Conservation (phyloP, 2,113 vertebrate species). For the Anoplopoma fimbria region DNA sequence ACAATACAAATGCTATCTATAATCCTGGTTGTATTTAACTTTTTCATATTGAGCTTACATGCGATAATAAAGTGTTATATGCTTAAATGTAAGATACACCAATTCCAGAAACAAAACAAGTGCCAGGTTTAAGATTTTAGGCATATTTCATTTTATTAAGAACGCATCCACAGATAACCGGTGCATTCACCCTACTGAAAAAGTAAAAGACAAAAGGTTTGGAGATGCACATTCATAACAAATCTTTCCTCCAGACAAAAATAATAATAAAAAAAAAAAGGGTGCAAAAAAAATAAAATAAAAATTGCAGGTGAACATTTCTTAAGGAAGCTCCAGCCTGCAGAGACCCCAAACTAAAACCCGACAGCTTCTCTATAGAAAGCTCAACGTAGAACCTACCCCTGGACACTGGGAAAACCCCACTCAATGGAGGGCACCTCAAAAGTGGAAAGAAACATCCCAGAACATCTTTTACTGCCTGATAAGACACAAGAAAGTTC, state of each 20-base stretch:
- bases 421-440: conserved; percentile 65
- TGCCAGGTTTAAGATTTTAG: conserved; percentile 27
- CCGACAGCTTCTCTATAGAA: conserved; percentile 46
- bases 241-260: conserved; percentile 57
- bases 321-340: conserved; percentile 79
- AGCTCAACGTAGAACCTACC: conserved; percentile 31
- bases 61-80: not conserved
- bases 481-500: not conserved
- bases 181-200: conserved; percentile 66
- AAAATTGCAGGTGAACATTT: conserved; percentile 69
- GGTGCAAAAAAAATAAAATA: conserved; percentile 35
- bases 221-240: conserved; percentile 58
- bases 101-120: not conserved
- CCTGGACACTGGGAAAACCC: conserved; percentile 53
- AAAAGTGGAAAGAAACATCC: conserved; percentile 61
- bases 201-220: conserved; percentile 59
- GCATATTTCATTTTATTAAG: conserved; percentile 73
- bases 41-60: not conserved
- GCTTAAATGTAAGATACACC: not conserved
- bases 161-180: conserved; percentile 68
- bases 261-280: conserved; percentile 59
- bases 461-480: conserved; percentile 23
- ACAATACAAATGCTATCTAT: not conserved
- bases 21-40: not conserved
- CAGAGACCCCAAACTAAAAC: conserved; percentile 77